Base-by-base conservation (phyloP, 2,797 vertebrate genomes). In the Leptodactylus fallax region DNA sequence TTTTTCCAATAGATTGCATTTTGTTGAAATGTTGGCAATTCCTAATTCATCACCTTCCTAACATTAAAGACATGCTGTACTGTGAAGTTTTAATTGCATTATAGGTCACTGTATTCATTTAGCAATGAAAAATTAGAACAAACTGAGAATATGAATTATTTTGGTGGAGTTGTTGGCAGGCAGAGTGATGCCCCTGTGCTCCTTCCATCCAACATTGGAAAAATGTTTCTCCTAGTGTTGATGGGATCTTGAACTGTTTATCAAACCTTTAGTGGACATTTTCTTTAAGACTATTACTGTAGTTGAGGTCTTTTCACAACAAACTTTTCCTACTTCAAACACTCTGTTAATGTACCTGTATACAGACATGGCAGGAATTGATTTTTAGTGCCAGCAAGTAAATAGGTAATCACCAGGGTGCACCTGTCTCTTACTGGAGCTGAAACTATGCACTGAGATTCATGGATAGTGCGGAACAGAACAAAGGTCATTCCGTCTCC, bases 401-500 rank as follows among this genome's bases (percentile, higher is more conserved):
- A 60, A 85, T 74, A 61, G 83, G 83, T 76, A 85, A 85, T 85
- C 71, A 76, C 71, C 16, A 78, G 83, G 58, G 83, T 78, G 58
- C 56, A 53, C 72, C 72, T 85, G 56, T 85, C 83, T 85, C 45
- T 77, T 78, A 23, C 72, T 77, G 58, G 56, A 60, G 27, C 56
- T 78, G 60, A 76, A 84, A 47, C 55, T 51, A 76, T 49, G 58
- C 58, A 65, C 74, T 49, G 58, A 85, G 83, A 77, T 85, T 85
- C 83, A 85, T 85, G 76, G 72, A 27, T 27, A 49, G 55, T 49
- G 83, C 71, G 23, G 71, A 85, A 60, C 47, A 85, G 69, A 76
- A 85, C 83, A 85, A 85, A 85, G 83, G 83, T 85, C 83, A 53
- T 25, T 51, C 10, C 58, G 0, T 85, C 83, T 85, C 83, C 58